Evolutionary conservation across 1,140 invertebrate species (phyloP).

Genomic region (Palaemon carinicauda): DNA sequence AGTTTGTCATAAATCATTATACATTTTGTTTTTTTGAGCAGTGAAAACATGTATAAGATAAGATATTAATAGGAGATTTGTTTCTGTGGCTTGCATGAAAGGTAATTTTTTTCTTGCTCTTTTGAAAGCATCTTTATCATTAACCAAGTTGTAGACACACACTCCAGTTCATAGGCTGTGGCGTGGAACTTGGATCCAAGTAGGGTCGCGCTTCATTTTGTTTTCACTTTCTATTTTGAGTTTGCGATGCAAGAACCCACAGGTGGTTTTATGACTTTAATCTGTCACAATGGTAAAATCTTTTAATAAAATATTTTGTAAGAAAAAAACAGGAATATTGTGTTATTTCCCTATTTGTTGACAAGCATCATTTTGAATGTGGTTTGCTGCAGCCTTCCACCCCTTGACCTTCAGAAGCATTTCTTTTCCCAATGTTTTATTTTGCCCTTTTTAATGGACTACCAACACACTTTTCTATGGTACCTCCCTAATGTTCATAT

Average conservation of each 20-base stretch:
- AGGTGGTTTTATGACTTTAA: slow-evolving; percentile 39
- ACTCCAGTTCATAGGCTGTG: too few species aligned
- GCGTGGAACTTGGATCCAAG: slow-evolving; percentile 18
- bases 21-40: slow-evolving; percentile 33
- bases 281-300: slow-evolving; percentile 47
- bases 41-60: slow-evolving; percentile 30
- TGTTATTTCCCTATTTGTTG: neutral
- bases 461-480: too few species aligned
- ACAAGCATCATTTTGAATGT: too few species aligned
- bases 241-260: slow-evolving; percentile 41
- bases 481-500: too few species aligned
- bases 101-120: neutral
- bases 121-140: too few species aligned
- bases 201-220: neutral
- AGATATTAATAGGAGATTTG: slow-evolving; percentile 25
- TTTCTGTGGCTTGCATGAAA: slow-evolving; percentile 49
- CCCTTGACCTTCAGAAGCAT: too few species aligned
- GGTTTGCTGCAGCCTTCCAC: too few species aligned
- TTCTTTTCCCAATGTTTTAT: too few species aligned
- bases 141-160: too few species aligned
- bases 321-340: neutral
- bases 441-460: too few species aligned
- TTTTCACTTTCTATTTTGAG: slow-evolving; percentile 26
- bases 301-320: slow-evolving; percentile 56
- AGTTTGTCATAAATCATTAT: slow-evolving; percentile 49